Evolutionary conservation across 1,140 invertebrate genomes (phyloP), one percentile per base, ranked within the genome.

Genomic region (Hyles vespertilio): DNA sequence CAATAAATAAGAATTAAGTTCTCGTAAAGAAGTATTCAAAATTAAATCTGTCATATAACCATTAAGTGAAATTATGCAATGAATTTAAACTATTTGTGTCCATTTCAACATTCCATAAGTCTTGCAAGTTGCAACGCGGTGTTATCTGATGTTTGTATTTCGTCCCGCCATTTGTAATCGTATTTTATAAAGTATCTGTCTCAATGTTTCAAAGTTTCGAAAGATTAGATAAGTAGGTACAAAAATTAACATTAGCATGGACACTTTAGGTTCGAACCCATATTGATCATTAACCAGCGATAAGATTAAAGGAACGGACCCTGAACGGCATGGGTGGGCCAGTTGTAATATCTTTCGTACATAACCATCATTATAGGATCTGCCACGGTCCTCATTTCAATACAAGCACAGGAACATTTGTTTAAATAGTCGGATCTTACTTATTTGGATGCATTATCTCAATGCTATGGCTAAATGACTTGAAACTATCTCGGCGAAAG

Each of bases 401-500:
- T 12, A 51, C 11, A 6, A 3, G 33, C 48, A 51, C 32, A 63
- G 53, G 56, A 49, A 51, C 49, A 55, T n/a, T 67, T 56, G n/a
- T 65, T 56, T 52, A 48, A 57, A 61, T 67, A 49, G 52, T 43
- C 54, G 56, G 69, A 49, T 64, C 68, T 64, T 49, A 34, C 12
- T 51, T 58, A 33, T 61, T 44, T 70, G 75, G 73, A 51, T 56
- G 65, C 36, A 45, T 61, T 45, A 50, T 22, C 56, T 60, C 68
- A 65, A 56, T 65, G 65, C 64, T 59, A 63, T 58, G 56, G 65
- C 55, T 61, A 62, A 66, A 71, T 58, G 81, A 79, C 65, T 77
- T 68, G 69, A 72, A 77, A 75, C 72, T 80, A 78, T 82, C 78
- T 81, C 74, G 77, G 83, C 71, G 83, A 86, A 84, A 86, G 83